Base-by-base conservation (phyloP, 2,888 invertebrate species). In the Baccha elongata region DNA sequence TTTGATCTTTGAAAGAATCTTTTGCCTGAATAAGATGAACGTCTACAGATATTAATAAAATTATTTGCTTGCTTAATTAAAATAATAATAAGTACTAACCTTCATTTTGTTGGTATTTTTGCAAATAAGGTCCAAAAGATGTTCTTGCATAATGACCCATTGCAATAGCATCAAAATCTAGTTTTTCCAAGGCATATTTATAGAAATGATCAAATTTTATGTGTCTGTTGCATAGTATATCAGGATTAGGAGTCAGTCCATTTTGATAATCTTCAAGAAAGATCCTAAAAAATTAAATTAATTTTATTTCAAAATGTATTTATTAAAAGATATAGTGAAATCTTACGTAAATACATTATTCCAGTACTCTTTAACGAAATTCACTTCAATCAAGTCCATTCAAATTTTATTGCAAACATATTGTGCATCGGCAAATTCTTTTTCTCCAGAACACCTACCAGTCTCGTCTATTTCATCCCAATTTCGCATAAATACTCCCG, bases 81-180 rank as follows among this genome's bases (percentile, higher is more conserved):
- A 15, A n/a, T n/a, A 15, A 15, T 15, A 3, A n/a, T 21, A n/a
- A 7, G 1, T 17, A 60, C 7, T 4, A 89, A 94, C 94, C 92
- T 91, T 92, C 88, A 86, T 92, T 87, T 40, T 92, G 91, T 68
- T 91, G 88, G 88, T 93, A 94, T 80, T 92, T 87, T 88, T 96
- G 94, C 84, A 96, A 91, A 88, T 92, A 95, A n/a, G 93, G 91
- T 1, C 97, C 96, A 91, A 95, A 96, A 80, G 94, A 94, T n/a
- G 95, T 95, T 87, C 93, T 93, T 0, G 97, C 99, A 93, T 99
- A 99, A 91, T 99, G 99, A 0, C 99, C 99, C 32, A 98, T 99
- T 8, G 99, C 98, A 87, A 99, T 94, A 48, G 95, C 97, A 93
- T 99, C 97, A 85, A 94, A 95, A 79, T 93, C 92, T 85, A 98